Percentiles rank a stretch among this genome's conserved stretches.
phyloP scores from a whole-genome alignment of 2,888 invertebrate genomes.

The Tanypteryx hageni region DNA sequence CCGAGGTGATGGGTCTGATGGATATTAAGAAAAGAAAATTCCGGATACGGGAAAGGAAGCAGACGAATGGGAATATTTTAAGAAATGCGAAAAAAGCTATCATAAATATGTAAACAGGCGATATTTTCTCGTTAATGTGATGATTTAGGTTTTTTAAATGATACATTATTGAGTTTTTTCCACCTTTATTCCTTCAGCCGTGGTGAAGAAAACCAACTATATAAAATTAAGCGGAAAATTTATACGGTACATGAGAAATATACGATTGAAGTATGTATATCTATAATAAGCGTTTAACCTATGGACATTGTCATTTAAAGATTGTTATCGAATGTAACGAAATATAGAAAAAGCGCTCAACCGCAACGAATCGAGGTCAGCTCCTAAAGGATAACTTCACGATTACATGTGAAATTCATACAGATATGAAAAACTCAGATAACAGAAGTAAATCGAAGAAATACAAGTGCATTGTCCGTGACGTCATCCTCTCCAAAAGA shows the following conservation, averaged over 20 bases:
- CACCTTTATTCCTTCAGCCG: no score
- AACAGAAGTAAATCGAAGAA: neutral
- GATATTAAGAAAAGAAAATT: slow-evolving; percentile 55
- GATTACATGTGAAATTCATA: neutral
- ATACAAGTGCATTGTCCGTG: neutral
- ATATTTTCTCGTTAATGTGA: no score
- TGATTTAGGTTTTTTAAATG: no score
- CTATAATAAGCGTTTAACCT: no score
- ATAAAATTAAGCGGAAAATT: no score
- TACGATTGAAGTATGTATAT: no score
- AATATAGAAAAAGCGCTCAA: neutral
- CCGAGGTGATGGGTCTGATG: slow-evolving; percentile 47
- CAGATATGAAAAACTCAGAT: neutral
- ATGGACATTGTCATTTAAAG: neutral
- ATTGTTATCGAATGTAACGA: neutral
- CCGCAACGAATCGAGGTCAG: neutral
- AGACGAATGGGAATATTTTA: slow-evolving; percentile 22
- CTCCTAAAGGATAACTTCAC: neutral
- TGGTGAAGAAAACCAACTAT: no score
- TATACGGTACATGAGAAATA: no score
- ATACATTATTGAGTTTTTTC: no score
- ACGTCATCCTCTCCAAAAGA: neutral
- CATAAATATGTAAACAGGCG: no score
- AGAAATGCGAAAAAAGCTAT: neutral
- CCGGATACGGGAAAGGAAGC: slow-evolving; percentile 30